These are phyloP conservation scores for Hydroisotoma schaefferi DNA, from an alignment of 2,888 invertebrate species.

Conservation along the genomic window DNA sequence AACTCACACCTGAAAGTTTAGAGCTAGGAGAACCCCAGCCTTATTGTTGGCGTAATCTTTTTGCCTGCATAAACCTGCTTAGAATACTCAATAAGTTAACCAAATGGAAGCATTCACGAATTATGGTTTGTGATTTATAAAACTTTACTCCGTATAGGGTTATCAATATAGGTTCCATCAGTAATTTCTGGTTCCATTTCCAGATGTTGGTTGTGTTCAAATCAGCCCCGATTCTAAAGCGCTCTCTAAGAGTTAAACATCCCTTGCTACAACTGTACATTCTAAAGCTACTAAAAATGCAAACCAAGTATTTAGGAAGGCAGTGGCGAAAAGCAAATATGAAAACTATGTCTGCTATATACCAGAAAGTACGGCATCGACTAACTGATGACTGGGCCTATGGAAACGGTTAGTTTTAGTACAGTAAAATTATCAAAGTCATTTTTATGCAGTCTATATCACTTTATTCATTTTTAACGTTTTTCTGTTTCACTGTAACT, in stretches of 20 bases:
- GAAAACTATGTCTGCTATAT: conserved; percentile 99
- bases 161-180: background rate
- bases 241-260: conserved; percentile 90
- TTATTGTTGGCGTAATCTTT: conserved; percentile 97
- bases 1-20: conserved; percentile 84
- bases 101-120: conserved; percentile 99
- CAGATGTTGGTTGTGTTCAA: conserved; percentile 98
- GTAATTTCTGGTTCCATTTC: conserved; percentile 23
- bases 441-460: no score
- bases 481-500: no score
- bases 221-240: conserved; percentile 95
- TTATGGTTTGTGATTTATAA: conserved; percentile 62
- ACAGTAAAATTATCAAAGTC: no score
- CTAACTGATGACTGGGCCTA: conserved; percentile 99
- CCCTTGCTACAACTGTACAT: conserved; percentile 98
- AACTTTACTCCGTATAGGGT: no score
- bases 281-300: conserved; percentile 96
- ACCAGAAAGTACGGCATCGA: conserved; percentile 91
- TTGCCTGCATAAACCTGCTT: conserved; percentile 93
- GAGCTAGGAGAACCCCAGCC: conserved; percentile 78
- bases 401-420: conserved; percentile 80
- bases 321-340: conserved; percentile 99
- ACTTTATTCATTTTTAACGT: no score
- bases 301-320: conserved; percentile 96
- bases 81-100: conserved; percentile 96